Evolutionary conservation across 2,113 vertebrate genomes (phyloP).

Genomic region (Chlorodrepanis virens): DNA sequence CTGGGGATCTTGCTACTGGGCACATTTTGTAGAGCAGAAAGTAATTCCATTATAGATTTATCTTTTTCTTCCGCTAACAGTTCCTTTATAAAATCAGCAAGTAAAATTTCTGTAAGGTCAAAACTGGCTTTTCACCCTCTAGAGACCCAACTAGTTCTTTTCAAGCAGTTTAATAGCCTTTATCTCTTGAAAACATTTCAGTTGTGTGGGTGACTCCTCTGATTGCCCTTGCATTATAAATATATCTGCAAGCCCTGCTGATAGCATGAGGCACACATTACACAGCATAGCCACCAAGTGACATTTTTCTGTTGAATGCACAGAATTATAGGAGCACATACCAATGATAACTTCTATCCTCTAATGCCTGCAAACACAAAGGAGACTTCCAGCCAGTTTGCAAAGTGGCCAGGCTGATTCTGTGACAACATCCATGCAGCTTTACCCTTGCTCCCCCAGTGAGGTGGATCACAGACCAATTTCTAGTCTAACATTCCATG

Average conservation of each 20-base stretch:
- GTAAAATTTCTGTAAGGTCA: constrained; percentile 39
- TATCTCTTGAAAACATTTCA: constrained; percentile 44
- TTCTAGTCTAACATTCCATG: neutral
- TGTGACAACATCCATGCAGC: neutral
- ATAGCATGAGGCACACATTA: neutral
- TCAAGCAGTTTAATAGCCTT: constrained; percentile 49
- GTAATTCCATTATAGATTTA: constrained; percentile 39
- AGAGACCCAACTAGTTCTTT: constrained; percentile 39
- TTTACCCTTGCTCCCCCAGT: neutral
- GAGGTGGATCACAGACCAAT: neutral
- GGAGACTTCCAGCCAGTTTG: neutral
- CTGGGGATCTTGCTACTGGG: neutral
- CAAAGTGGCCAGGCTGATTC: neutral
- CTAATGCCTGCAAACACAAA: neutral
- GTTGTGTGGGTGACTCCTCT: neutral
- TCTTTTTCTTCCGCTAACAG: neutral
- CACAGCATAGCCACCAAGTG: neutral
- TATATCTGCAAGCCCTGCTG: neutral
- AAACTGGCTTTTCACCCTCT: constrained; percentile 42
- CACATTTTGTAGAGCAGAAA: neutral
- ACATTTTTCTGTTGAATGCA: neutral
- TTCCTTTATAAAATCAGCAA: constrained; percentile 30
- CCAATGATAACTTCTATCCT: neutral
- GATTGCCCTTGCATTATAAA: constrained; percentile 36
- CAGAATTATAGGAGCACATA: neutral